Percentiles rank a stretch among this genome's conserved stretches.
phyloP scores from a whole-genome alignment of 2,797 vertebrate genomes.

The Sebastes alutus region DNA sequence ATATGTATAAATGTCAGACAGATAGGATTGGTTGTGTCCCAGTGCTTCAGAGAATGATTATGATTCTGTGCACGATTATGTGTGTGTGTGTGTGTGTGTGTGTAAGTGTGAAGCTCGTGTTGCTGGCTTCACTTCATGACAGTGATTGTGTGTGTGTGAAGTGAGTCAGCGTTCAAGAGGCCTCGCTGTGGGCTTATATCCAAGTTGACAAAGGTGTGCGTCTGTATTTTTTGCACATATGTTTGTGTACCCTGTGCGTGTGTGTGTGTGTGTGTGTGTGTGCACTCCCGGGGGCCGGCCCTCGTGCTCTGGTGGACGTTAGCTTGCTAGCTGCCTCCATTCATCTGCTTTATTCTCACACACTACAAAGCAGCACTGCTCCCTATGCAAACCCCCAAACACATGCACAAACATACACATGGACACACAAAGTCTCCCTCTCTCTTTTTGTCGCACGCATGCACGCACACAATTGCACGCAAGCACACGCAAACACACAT shows the following conservation, averaged over 20 bases:
- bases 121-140: conserved; percentile 4
- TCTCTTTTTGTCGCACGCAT: neutral
- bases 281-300: conserved; percentile 28
- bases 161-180: conserved; percentile 33
- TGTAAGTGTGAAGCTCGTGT: conserved; percentile 6
- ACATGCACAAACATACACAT: neutral
- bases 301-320: conserved; percentile 56
- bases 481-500: no score
- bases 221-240: neutral
- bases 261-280: neutral
- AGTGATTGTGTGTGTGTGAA: neutral
- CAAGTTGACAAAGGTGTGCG: conserved; percentile 38
- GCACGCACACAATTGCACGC: neutral
- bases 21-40: conserved; percentile 1
- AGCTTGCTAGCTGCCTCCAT: conserved; percentile 87
- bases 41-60: conserved; percentile 24
- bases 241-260: neutral
- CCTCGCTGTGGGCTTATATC: conserved; percentile 35
- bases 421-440: neutral
- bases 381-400: conserved; percentile 72
- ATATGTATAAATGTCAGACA: neutral
- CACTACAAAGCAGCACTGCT: conserved; percentile 88
- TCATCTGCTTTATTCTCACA: conserved; percentile 92
- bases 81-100: neutral
- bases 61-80: conserved; percentile 14